These are phyloP conservation scores for Chironomus striatipennis DNA, from an alignment of 1,140 invertebrate species.

Conservation along the genomic window DNA sequence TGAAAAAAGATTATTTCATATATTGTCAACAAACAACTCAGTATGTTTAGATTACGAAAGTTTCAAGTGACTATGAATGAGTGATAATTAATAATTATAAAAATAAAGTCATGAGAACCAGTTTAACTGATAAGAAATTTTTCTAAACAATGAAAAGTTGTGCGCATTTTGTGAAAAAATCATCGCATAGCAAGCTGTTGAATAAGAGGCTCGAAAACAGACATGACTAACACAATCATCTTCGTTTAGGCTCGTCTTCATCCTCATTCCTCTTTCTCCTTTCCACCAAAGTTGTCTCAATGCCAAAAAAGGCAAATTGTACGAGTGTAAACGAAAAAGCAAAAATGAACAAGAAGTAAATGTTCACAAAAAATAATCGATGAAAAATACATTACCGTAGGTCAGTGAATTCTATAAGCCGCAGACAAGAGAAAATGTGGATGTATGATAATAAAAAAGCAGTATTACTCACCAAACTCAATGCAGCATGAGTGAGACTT, in stretches of 20 bases:
- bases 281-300: not conserved
- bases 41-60: not conserved
- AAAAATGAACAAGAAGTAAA: not conserved
- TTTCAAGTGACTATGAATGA: not conserved
- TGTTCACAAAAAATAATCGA: not conserved
- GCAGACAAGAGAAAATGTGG: not conserved
- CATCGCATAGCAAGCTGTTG: not conserved
- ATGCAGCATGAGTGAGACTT: too few relatives aligned
- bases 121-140: not conserved
- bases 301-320: not conserved
- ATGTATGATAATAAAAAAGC: conserved; percentile 3
- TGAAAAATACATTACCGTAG: not conserved
- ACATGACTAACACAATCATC: not conserved
- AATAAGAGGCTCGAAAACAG: not conserved
- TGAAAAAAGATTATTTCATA: not conserved
- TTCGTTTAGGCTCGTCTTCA: not conserved
- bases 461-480: not conserved
- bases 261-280: not conserved
- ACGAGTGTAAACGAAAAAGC: too few relatives aligned
- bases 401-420: not conserved
- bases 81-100: not conserved
- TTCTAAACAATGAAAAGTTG: not conserved
- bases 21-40: not conserved
- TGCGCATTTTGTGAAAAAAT: not conserved
- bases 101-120: not conserved